Evolutionary conservation across 64 coral and sea anemone genomes (phyloP).

Genomic region (Platygyra sinensis): DNA sequence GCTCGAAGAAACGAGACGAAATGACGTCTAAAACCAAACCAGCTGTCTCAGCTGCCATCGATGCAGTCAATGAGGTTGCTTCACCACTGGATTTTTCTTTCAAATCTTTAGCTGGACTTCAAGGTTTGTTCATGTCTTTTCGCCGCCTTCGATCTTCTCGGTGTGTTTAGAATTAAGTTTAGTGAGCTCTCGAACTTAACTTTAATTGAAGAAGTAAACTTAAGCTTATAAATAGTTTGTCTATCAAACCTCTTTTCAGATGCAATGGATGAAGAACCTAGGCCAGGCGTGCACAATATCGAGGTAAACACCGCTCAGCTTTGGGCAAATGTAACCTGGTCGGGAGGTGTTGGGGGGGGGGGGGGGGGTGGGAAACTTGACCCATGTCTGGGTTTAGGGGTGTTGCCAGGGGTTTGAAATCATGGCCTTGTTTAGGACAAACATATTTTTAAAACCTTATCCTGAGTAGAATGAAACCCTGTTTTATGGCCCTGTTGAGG

Average conservation of each 20-base stretch:
- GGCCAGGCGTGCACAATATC: neutral
- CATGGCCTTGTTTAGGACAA: no score
- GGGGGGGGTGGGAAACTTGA: no score
- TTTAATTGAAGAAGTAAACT: no score
- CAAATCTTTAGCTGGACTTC: conserved; percentile 56
- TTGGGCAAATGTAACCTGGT: neutral
- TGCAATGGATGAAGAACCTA: conserved; percentile 43
- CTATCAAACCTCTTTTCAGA: neutral
- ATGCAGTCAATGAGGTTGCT: conserved; percentile 57
- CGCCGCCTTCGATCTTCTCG: neutral
- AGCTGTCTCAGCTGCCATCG: conserved; percentile 60
- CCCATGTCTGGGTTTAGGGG: no score
- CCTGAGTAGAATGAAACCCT: no score
- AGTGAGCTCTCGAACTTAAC: no score
- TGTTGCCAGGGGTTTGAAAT: no score
- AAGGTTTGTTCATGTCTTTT: conserved; percentile 46
- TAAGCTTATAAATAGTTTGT: neutral
- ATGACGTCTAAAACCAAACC: conserved; percentile 54
- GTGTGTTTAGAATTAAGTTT: no score
- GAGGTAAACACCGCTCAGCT: neutral
- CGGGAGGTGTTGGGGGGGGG: no score
- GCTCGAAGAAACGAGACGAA: neutral
- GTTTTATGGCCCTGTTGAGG: no score
- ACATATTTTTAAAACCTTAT: no score
- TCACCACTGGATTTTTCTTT: conserved; percentile 89